phyloP scores from a whole-genome alignment of 2,888 invertebrate genomes.

The Patella pellucida region DNA sequence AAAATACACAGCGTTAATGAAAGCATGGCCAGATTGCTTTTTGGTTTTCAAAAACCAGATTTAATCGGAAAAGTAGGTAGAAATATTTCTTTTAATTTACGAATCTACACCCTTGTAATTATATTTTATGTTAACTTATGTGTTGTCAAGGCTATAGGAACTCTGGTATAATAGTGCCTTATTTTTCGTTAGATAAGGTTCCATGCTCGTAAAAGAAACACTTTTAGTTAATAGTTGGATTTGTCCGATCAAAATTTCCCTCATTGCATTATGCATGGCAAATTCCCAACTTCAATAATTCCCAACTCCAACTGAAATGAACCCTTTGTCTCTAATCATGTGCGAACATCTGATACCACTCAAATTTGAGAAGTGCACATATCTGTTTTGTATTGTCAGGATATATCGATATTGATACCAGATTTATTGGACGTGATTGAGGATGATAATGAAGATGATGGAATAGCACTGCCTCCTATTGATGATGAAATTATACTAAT shows the following conservation, averaged over 20 bases:
- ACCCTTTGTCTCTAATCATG: no score
- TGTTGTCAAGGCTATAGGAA: not conserved
- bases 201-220: no score
- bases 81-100: not conserved
- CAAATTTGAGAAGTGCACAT: not conserved
- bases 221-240: no score
- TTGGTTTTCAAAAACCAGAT: slow-evolving; percentile 77
- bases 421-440: slow-evolving; percentile 77
- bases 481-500: slow-evolving; percentile 71
- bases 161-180: not conserved
- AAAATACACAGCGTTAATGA: slow-evolving; percentile 79
- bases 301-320: no score
- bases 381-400: slow-evolving; percentile 44
- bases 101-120: no score
- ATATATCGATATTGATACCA: slow-evolving; percentile 73
- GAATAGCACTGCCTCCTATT: slow-evolving; percentile 73
- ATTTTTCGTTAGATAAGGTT: no score
- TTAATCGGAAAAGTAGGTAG: slow-evolving; percentile 74
- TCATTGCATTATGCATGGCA: no score
- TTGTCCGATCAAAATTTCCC: no score
- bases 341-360: no score
- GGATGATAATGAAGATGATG: slow-evolving; percentile 74
- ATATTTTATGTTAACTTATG: no score
- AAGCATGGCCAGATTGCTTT: slow-evolving; percentile 78
- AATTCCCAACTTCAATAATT: no score